phyloP scores from a whole-genome alignment of 2,888 invertebrate species.

The Philonicus albiceps region DNA sequence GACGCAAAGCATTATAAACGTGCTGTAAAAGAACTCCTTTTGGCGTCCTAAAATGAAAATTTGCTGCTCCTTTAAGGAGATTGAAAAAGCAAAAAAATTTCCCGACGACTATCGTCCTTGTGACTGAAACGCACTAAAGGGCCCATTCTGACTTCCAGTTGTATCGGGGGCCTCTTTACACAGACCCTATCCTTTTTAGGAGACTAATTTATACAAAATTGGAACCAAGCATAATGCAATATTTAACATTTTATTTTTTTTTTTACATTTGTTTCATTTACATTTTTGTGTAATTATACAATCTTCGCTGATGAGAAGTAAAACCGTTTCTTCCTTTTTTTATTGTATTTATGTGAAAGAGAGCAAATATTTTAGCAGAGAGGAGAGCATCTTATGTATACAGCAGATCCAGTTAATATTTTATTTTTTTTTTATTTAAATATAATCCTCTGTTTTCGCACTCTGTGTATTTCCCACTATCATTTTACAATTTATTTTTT shows the following conservation, averaged over 20 bases:
- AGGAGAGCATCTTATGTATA: background rate
- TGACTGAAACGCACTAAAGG: background rate
- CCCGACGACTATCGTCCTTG: background rate
- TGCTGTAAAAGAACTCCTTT: background rate
- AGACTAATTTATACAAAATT: slow-evolving; percentile 18
- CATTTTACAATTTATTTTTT: background rate
- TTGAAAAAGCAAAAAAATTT: background rate
- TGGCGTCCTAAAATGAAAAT: background rate
- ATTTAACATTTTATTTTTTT: slow-evolving; percentile 25
- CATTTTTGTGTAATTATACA: slow-evolving; percentile 4
- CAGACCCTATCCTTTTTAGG: background rate
- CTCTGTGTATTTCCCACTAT: background rate
- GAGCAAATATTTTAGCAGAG: background rate
- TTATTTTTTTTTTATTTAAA: background rate
- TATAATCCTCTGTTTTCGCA: background rate
- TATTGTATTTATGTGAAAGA: slow-evolving; percentile 6
- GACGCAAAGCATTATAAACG: background rate
- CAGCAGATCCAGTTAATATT: background rate
- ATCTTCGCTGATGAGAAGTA: slow-evolving; percentile 29
- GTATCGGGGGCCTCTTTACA: background rate
- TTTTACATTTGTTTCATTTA: background rate
- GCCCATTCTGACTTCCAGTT: background rate
- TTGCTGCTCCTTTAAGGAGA: background rate
- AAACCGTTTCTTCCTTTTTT: slow-evolving; percentile 23
- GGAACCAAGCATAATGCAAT: slow-evolving; percentile 36